Conservation (phyloP, 2,797 vertebrate species). For the Chelonia mydas region DNA sequence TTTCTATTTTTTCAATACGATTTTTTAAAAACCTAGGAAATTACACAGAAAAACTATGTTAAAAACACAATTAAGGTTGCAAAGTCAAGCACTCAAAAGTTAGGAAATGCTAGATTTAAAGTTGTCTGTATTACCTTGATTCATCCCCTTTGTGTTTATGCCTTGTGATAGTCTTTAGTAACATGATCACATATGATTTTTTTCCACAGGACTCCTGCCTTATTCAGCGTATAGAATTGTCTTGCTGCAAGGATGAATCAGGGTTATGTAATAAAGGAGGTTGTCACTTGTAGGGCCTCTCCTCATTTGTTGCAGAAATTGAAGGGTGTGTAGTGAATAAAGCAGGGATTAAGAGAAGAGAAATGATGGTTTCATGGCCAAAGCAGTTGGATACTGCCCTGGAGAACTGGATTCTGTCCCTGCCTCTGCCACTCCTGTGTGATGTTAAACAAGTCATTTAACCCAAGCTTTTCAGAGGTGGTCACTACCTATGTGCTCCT, state of each 20-base stretch:
- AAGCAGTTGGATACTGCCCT: background rate
- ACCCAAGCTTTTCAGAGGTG: background rate
- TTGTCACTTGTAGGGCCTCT: background rate
- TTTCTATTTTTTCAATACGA: background rate
- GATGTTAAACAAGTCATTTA: background rate
- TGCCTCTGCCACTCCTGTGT: background rate
- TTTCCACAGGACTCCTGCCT: background rate
- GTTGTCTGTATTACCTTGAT: no score
- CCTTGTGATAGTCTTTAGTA: background rate
- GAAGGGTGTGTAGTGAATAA: background rate
- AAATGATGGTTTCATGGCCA: background rate
- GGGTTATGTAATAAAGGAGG: background rate
- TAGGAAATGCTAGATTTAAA: no score
- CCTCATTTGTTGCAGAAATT: background rate
- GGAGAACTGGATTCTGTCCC: background rate
- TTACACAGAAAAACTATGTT: background rate
- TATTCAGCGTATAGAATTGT: background rate
- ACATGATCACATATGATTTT: background rate
- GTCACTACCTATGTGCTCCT: background rate
- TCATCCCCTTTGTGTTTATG: background rate
- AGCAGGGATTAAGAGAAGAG: background rate
- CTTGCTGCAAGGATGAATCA: background rate
- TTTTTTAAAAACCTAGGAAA: background rate
- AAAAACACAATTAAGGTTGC: no score
- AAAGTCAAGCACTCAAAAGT: no score